These are phyloP conservation scores for Oxyruncus cristatus DNA, from an alignment of 2,113 vertebrate genomes.

Conservation along the genomic window DNA sequence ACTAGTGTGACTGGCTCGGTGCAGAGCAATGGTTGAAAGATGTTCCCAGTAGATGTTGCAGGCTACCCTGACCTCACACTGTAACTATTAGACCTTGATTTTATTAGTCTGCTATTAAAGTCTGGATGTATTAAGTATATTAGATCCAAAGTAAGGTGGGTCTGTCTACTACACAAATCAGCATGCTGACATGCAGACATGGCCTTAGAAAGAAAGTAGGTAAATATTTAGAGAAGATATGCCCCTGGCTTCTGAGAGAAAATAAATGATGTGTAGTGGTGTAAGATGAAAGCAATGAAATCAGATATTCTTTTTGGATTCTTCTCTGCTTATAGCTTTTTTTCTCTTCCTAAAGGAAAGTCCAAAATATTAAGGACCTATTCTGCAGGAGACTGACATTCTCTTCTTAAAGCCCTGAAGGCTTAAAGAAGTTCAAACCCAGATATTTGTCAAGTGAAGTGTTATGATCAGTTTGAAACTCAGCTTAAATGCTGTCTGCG, in stretches of 20 bases:
- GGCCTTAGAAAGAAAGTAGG: not conserved
- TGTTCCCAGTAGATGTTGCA: not conserved
- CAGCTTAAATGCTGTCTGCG: not conserved
- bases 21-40: not conserved
- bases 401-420: not conserved
- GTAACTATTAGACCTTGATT: not conserved
- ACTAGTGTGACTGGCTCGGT: not conserved
- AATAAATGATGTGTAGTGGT: not conserved
- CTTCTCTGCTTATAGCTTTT: not conserved
- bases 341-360: not conserved
- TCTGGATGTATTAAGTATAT: not conserved
- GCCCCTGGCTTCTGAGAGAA: not conserved
- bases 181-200: not conserved
- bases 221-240: conserved; percentile 22
- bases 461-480: conserved; percentile 2
- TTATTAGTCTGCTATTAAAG: not conserved
- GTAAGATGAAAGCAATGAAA: conserved; percentile 9
- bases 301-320: not conserved
- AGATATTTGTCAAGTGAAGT: conserved; percentile 47
- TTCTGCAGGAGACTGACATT: conserved; percentile 14
- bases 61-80: not conserved
- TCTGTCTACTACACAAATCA: not conserved
- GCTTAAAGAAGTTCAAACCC: conserved; percentile 36
- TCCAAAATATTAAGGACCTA: conserved; percentile 25
- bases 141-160: not conserved